Conservation (phyloP, 1,140 invertebrate species). For the Hyposmocoma kahamanoa region DNA sequence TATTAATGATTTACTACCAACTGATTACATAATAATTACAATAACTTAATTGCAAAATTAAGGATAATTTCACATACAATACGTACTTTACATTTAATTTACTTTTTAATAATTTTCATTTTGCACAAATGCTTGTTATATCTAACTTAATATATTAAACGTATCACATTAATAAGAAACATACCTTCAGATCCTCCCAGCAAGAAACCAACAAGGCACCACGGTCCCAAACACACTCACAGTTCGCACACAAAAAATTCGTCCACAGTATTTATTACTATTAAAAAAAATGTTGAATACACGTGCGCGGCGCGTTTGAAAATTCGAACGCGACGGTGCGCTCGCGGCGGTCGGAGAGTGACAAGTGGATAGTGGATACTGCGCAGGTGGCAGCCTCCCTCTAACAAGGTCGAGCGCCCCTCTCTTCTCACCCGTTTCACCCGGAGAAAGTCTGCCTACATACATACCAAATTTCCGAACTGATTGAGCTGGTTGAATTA, state of each 20-base stretch:
- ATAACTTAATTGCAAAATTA: too few relatives aligned
- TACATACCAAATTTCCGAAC: constrained; percentile 71
- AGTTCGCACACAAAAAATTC: constrained; percentile 52
- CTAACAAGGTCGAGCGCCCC: constrained; percentile 66
- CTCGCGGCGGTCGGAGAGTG: constrained; percentile 50
- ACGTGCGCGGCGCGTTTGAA: constrained; percentile 38
- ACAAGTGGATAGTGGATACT: constrained; percentile 55
- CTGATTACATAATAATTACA: too few relatives aligned
- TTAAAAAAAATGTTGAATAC: constrained; percentile 24
- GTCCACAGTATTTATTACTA: constrained; percentile 18
- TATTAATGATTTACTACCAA: too few relatives aligned
- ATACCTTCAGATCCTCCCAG: constrained; percentile 2
- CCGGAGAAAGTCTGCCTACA: constrained; percentile 70
- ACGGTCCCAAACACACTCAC: constrained; percentile 43
- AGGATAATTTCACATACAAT: too few relatives aligned
- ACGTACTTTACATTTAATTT: too few relatives aligned
- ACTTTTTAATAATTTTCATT: too few relatives aligned
- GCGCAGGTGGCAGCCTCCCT: constrained; percentile 66
- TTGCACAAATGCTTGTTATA: too few relatives aligned
- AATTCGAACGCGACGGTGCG: constrained; percentile 47
- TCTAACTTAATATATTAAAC: too few relatives aligned
- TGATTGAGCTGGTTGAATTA: constrained; percentile 58
- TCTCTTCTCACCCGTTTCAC: constrained; percentile 63
- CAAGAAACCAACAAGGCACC: too few relatives aligned
- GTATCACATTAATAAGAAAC: background rate